Percentiles rank a stretch among this genome's conserved stretches.
These are phyloP conservation scores for Metacarcinus magister DNA, from an alignment of 2,888 invertebrate species.

Conservation along the genomic window DNA sequence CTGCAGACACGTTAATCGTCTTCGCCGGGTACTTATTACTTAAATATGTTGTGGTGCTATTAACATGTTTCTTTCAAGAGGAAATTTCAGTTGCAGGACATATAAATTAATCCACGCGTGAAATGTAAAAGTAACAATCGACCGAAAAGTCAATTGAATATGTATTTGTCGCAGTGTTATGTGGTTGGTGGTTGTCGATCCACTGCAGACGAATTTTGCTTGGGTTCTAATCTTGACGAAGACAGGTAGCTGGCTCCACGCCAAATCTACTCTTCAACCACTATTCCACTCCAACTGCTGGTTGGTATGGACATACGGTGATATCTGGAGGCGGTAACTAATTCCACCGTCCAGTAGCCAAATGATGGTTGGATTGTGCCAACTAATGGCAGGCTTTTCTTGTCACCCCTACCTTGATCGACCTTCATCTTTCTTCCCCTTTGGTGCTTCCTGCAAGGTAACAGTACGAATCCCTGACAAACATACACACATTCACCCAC, in stretches of 20 bases:
- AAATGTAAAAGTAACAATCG: not conserved
- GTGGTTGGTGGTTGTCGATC: slow-evolving; percentile 12
- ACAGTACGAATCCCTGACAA: no score
- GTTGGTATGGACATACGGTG: not conserved
- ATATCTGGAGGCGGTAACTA: not conserved
- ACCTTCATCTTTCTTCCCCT: no score
- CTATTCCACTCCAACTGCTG: not conserved
- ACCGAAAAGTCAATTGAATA: not conserved
- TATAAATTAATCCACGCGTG: not conserved
- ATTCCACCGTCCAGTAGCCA: not conserved
- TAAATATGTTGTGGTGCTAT: not conserved
- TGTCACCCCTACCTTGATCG: not conserved
- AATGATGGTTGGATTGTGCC: not conserved
- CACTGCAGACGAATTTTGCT: not conserved
- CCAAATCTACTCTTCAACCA: not conserved
- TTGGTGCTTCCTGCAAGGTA: no score
- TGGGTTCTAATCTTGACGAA: not conserved
- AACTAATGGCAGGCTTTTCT: not conserved
- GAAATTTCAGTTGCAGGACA: not conserved
- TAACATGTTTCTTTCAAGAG: not conserved
- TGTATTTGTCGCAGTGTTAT: not conserved
- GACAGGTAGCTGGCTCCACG: not conserved
- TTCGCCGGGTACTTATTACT: not conserved
- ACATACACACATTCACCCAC: no score
- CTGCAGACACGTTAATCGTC: not conserved